A percentile compares a stretch with the other conserved stretches of the same genome.
Evolutionary conservation across 64 coral and sea anemone genomes (phyloP).

Genomic region (Cladopsammia gracilis): DNA sequence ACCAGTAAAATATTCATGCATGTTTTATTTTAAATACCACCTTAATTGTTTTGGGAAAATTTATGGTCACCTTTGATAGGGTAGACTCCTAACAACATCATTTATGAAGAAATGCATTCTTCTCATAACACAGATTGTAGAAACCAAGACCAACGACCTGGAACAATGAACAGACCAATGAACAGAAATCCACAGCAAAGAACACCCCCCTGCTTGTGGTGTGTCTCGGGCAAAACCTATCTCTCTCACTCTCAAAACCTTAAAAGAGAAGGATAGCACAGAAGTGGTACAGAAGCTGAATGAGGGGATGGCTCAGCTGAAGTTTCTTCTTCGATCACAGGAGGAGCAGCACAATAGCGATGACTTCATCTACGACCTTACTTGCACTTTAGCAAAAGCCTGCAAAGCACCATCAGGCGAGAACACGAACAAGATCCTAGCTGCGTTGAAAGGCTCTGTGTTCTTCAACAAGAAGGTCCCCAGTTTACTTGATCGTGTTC

Average conservation of each 20-base stretch:
- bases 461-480: constrained; percentile 20
- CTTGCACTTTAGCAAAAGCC: background rate
- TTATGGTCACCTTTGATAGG: background rate
- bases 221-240: background rate
- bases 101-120: background rate
- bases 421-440: constrained; percentile 5
- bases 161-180: background rate
- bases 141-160: background rate
- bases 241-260: background rate
- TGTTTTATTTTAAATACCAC: too few relatives aligned
- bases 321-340: constrained; percentile 4
- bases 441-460: constrained; percentile 5
- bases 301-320: background rate
- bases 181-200: background rate
- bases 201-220: background rate
- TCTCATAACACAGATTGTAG: background rate
- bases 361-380: constrained; percentile 21
- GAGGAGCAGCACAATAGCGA: background rate
- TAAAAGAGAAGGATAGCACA: background rate
- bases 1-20: too few relatives aligned
- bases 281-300: background rate
- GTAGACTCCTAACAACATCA: background rate
- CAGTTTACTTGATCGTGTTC: constrained; percentile 2
- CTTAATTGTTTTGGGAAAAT: too few relatives aligned
- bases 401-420: background rate